Evolutionary conservation across 92 coral and sea anemone genomes (phyloP).

Genomic region (Palythoa caribaeorum): DNA sequence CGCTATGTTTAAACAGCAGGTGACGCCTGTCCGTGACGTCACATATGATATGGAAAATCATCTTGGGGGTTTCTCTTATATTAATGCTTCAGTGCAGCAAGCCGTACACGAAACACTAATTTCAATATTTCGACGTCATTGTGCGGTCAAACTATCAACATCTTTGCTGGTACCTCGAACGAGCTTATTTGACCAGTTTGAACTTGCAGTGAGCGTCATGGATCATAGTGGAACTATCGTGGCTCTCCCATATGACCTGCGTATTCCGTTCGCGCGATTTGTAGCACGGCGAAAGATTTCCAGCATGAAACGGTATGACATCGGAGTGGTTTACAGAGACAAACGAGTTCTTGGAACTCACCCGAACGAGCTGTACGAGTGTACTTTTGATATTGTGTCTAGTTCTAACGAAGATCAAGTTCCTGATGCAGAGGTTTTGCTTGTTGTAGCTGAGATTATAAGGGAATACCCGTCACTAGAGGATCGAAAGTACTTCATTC

Average conservation of each 20-base stretch:
- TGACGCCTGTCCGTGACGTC: slow-evolving; percentile 80
- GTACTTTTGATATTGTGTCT: slow-evolving; percentile 93
- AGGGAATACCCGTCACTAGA: slow-evolving; percentile 83
- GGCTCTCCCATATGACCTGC: slow-evolving; percentile 87
- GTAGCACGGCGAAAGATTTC: slow-evolving; percentile 78
- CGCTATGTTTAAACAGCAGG: slow-evolving; percentile 85
- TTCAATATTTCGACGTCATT: slow-evolving; percentile 80
- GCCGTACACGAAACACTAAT: slow-evolving; percentile 85
- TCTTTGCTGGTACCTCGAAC: slow-evolving; percentile 86
- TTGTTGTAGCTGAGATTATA: slow-evolving; percentile 85
- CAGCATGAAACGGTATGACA: slow-evolving; percentile 84
- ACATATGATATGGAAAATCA: slow-evolving; percentile 85
- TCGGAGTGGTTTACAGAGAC: slow-evolving; percentile 91
- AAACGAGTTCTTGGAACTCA: slow-evolving; percentile 87
- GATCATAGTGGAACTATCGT: slow-evolving; percentile 94
- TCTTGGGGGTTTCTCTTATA: slow-evolving; percentile 68
- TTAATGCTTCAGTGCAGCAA: slow-evolving; percentile 76
- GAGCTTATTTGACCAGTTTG: slow-evolving; percentile 75
- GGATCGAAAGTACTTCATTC: slow-evolving; percentile 84
- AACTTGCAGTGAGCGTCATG: slow-evolving; percentile 82
- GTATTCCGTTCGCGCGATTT: slow-evolving; percentile 94
- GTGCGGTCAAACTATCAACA: slow-evolving; percentile 83
- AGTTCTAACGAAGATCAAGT: slow-evolving; percentile 80
- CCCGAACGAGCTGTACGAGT: slow-evolving; percentile 90
- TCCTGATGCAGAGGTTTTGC: slow-evolving; percentile 94